Evolutionary conservation across 2,797 vertebrate genomes (phyloP).

Genomic region (Neostethus bicornis): DNA sequence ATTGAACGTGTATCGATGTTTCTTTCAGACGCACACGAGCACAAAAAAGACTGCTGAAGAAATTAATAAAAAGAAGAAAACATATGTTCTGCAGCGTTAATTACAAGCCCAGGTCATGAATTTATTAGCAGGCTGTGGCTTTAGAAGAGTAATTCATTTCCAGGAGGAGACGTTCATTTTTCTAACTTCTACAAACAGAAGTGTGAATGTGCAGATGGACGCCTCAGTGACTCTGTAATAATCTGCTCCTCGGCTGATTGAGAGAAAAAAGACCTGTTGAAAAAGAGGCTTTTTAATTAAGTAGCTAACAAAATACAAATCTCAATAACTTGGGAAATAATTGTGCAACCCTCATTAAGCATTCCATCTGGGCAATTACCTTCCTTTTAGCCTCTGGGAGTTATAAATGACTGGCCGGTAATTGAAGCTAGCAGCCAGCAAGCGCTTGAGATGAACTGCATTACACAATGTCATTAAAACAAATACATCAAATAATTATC

Average conservation of each 20-base stretch:
- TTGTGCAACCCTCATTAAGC: constrained; percentile 79
- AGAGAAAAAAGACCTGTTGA: constrained; percentile 60
- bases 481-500: constrained; percentile 78
- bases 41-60: not conserved
- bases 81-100: constrained; percentile 12
- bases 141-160: constrained; percentile 10
- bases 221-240: constrained; percentile 28
- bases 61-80: constrained; percentile 2
- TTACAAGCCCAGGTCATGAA: constrained; percentile 17
- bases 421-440: constrained; percentile 75
- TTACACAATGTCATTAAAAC: constrained; percentile 79
- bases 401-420: constrained; percentile 76
- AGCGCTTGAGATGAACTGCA: constrained; percentile 73
- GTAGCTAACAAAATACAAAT: constrained; percentile 78
- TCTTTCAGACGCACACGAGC: not conserved
- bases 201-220: not conserved
- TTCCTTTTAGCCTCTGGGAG: constrained; percentile 66
- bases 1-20: not conserved
- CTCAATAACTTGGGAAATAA: constrained; percentile 76
- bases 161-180: constrained; percentile 9
- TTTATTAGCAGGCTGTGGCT: constrained; percentile 12
- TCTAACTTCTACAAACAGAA: constrained; percentile 21
- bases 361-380: constrained; percentile 77
- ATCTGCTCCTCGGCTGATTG: constrained; percentile 38
- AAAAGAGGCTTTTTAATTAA: constrained; percentile 72